Evolutionary conservation across 2,113 vertebrate species (phyloP).

Genomic region (Clarias macrocephalus): DNA sequence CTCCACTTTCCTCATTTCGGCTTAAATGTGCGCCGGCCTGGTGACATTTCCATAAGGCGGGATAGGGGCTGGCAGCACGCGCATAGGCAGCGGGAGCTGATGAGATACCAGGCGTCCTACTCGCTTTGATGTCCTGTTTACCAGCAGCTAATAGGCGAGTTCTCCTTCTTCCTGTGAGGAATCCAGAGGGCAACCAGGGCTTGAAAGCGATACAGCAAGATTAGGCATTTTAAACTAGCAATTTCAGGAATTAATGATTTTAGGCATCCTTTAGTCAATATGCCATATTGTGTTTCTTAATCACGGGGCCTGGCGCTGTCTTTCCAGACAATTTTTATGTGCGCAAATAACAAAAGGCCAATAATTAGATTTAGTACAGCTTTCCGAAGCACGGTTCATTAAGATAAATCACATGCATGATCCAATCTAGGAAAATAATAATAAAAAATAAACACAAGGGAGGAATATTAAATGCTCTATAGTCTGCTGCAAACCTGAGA

Average conservation of each 20-base stretch:
- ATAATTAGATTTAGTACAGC: neutral
- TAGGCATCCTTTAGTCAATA: slow-evolving; percentile 2
- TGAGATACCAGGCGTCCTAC: slow-evolving; percentile 26
- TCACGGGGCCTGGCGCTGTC: neutral
- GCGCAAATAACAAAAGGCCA: neutral
- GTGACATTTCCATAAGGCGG: slow-evolving; percentile 47
- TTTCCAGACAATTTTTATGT: neutral
- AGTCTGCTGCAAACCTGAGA: neutral
- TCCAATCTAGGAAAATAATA: neutral
- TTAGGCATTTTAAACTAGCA: neutral
- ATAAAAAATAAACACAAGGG: neutral
- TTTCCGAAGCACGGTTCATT: neutral
- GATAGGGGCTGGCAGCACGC: slow-evolving; percentile 28
- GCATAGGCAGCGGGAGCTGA: slow-evolving; percentile 41
- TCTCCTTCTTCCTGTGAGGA: slow-evolving; percentile 36
- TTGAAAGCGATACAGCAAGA: neutral
- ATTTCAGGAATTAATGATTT: slow-evolving; percentile 27
- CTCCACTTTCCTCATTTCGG: slow-evolving; percentile 35
- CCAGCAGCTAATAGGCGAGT: slow-evolving; percentile 49
- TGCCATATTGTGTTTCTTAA: slow-evolving; percentile 9
- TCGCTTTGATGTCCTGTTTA: slow-evolving; percentile 48
- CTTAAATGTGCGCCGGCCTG: slow-evolving; percentile 35
- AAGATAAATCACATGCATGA: neutral
- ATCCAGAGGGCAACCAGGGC: slow-evolving; percentile 30
- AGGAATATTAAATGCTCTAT: neutral